Conservation (phyloP, 2,113 vertebrate species). For the Cichladusa arquata region DNA sequence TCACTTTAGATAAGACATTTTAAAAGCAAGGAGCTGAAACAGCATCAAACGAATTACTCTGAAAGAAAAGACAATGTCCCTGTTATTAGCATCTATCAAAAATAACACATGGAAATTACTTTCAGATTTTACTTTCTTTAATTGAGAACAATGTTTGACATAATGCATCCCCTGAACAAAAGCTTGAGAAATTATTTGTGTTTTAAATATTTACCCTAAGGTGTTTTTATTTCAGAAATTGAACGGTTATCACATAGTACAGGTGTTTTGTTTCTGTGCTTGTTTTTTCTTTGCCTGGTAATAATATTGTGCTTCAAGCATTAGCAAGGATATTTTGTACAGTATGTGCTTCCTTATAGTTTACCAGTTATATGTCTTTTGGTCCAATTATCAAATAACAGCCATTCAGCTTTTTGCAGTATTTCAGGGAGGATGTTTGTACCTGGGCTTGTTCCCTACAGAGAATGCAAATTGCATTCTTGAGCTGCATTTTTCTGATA, state of each 20-base stretch:
- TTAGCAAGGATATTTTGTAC: not conserved
- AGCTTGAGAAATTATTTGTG: not conserved
- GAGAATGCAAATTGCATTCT: not conserved
- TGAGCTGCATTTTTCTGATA: not conserved
- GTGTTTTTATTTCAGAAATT: not conserved
- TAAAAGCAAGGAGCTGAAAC: slow-evolving; percentile 32
- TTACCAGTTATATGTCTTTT: not conserved
- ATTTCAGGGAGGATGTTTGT: not conserved
- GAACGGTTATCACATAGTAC: not conserved
- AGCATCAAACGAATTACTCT: slow-evolving; percentile 38
- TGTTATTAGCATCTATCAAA: not conserved
- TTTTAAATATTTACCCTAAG: not conserved
- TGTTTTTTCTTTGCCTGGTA: not conserved
- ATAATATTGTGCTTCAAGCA: not conserved
- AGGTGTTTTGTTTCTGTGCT: not conserved
- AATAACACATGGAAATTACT: not conserved
- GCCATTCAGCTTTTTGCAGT: not conserved
- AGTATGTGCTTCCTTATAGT: not conserved
- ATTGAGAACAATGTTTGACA: not conserved
- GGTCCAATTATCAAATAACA: not conserved
- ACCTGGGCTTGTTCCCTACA: not conserved
- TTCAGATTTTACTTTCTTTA: not conserved
- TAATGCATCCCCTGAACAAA: not conserved
- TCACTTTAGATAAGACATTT: not conserved
- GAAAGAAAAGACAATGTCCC: slow-evolving; percentile 28